Evolutionary conservation across 2,888 invertebrate species (phyloP).

Genomic region (Muschampia plurimacula): DNA sequence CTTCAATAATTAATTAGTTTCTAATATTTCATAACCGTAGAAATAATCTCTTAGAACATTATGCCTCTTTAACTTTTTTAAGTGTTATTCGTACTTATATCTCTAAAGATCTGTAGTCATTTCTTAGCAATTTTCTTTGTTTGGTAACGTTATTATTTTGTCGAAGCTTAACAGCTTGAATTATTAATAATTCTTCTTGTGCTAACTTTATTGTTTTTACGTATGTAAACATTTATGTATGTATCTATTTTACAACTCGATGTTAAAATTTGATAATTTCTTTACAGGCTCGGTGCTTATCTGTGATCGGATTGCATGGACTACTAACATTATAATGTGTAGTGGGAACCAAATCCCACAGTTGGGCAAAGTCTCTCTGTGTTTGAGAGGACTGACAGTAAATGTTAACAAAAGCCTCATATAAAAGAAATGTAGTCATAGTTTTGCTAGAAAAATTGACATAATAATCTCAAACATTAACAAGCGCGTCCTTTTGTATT

Average conservation of each 20-base stretch:
- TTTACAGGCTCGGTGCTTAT: slow-evolving; percentile 83
- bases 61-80: not conserved
- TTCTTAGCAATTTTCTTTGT: not conserved
- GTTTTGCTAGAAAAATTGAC: not conserved
- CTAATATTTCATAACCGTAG: not conserved
- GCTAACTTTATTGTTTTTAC: slow-evolving; percentile 1
- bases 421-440: not conserved
- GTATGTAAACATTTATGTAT: not conserved
- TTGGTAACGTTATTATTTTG: not conserved
- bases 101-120: too few relatives aligned
- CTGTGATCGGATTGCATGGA: slow-evolving; percentile 80
- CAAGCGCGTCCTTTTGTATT: not conserved
- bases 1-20: too few relatives aligned
- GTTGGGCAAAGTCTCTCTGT: slow-evolving; percentile 10
- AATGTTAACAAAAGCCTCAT: not conserved
- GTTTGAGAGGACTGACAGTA: not conserved
- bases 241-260: slow-evolving; percentile 8
- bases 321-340: slow-evolving; percentile 60
- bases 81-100: too few relatives aligned
- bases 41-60: not conserved
- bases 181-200: not conserved
- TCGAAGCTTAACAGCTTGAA: not conserved
- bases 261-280: slow-evolving; percentile 52
- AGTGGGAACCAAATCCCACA: not conserved
- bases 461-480: not conserved